Evolutionary conservation across 2,888 invertebrate species (phyloP).

Genomic region (Ochropleura leucogaster): DNA sequence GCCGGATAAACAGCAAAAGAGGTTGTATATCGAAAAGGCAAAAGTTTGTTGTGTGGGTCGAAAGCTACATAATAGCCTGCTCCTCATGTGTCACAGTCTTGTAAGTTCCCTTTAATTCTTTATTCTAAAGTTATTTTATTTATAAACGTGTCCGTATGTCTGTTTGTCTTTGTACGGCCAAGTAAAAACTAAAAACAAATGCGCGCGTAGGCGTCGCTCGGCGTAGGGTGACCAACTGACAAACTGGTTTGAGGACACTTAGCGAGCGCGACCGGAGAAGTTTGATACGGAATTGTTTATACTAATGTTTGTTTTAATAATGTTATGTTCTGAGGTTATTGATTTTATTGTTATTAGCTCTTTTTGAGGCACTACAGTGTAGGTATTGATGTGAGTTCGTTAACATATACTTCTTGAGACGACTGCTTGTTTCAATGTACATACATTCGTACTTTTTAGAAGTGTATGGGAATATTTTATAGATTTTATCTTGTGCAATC

Average conservation of each 20-base stretch:
- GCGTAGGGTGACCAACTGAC: constrained; percentile 58
- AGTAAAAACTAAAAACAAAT: constrained; percentile 72
- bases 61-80: constrained; percentile 3
- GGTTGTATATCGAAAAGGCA: background rate
- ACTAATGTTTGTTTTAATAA: constrained; percentile 59
- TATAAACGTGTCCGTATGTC: constrained; percentile 46
- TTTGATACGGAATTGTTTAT: constrained; percentile 49
- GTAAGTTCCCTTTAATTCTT: constrained; percentile 32
- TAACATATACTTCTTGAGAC: constrained; percentile 22
- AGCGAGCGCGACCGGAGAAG: constrained; percentile 24
- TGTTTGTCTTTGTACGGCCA: constrained; percentile 43
- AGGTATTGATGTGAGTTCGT: constrained; percentile 23
- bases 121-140: constrained; percentile 48
- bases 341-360: constrained; percentile 45
- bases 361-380: constrained; percentile 18
- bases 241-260: constrained; percentile 65
- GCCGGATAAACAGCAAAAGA: background rate
- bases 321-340: constrained; percentile 41
- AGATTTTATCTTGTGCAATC: constrained; percentile 31
- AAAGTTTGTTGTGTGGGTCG: constrained; percentile 15
- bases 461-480: constrained; percentile 21
- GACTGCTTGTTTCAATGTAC: background rate
- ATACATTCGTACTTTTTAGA: constrained; percentile 1
- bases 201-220: constrained; percentile 69
- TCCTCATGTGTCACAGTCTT: constrained; percentile 18